phyloP scores from a whole-genome alignment of 1,140 invertebrate species.

The Sycophila sp. region DNA sequence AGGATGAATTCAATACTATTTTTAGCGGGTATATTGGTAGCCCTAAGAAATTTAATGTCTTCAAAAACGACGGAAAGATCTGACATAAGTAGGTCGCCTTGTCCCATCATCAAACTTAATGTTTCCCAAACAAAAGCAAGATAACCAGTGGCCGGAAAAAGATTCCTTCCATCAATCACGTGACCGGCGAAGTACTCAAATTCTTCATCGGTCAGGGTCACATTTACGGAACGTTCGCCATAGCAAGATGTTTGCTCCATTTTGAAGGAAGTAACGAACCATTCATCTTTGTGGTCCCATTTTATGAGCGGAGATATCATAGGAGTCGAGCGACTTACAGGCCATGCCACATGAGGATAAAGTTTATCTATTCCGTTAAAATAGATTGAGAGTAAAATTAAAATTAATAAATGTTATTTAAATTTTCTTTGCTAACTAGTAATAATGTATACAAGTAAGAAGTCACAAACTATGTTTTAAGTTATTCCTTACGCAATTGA shows the following conservation, averaged over 20 bases:
- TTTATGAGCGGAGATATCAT: conserved; percentile 72
- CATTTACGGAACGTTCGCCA: conserved; percentile 70
- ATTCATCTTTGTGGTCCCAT: conserved; percentile 82
- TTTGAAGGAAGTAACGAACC: conserved; percentile 62
- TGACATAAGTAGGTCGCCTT: too few relatives aligned
- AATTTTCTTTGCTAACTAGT: too few relatives aligned
- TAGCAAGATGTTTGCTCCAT: conserved; percentile 69
- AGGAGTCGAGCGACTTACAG: too few relatives aligned
- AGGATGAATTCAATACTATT: conserved; percentile 83
- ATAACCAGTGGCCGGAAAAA: too few relatives aligned
- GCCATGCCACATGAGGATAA: too few relatives aligned
- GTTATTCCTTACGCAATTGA: neutral
- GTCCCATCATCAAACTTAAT: conserved; percentile 79
- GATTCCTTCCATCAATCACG: too few relatives aligned
- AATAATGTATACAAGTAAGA: too few relatives aligned
- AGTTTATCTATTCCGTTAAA: too few relatives aligned
- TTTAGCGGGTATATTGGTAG: too few relatives aligned
- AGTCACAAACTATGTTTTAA: conserved; percentile 47
- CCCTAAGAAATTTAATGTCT: too few relatives aligned
- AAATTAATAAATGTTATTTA: too few relatives aligned
- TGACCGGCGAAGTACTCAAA: conserved; percentile 81
- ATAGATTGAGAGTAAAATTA: too few relatives aligned
- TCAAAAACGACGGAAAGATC: conserved; percentile 85
- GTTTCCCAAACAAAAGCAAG: conserved; percentile 85
- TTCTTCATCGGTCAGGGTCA: conserved; percentile 73